These are phyloP conservation scores for Ferdinandea cuprea DNA, from an alignment of 2,888 invertebrate species.

Conservation along the genomic window DNA sequence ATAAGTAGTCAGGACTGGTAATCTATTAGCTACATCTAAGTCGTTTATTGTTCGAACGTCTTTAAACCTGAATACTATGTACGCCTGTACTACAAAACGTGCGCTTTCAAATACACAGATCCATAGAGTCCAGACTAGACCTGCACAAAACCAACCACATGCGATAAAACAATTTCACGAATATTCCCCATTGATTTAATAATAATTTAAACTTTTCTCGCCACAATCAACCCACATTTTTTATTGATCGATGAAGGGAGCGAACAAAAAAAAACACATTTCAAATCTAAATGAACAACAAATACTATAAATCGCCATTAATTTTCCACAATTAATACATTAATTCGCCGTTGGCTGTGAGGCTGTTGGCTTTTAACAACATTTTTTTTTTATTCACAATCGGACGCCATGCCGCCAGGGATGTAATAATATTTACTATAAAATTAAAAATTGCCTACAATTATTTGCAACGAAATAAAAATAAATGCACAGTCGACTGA, in stretches of 20 bases:
- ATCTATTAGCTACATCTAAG: no score
- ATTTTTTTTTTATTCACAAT: neutral
- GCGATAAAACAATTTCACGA: conserved; percentile 3
- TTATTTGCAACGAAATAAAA: conserved; percentile 46
- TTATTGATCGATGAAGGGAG: neutral
- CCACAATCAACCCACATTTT: neutral
- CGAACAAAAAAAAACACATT: neutral
- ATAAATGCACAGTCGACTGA: conserved; percentile 16
- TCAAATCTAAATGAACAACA: neutral
- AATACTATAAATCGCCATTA: neutral
- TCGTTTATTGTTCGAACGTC: no score
- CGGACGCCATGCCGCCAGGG: neutral
- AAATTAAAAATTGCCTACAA: conserved; percentile 14
- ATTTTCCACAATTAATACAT: neutral
- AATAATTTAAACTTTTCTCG: neutral
- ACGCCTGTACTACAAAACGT: neutral
- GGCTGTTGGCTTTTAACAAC: neutral
- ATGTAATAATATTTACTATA: neutral
- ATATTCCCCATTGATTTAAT: neutral
- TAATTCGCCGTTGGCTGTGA: neutral
- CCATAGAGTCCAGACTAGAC: neutral
- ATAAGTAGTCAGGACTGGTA: no score
- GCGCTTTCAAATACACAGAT: neutral
- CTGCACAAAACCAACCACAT: neutral
- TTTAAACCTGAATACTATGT: no score